phyloP scores from a whole-genome alignment of 2,888 invertebrate genomes.

The Drosophila paranaensis region DNA sequence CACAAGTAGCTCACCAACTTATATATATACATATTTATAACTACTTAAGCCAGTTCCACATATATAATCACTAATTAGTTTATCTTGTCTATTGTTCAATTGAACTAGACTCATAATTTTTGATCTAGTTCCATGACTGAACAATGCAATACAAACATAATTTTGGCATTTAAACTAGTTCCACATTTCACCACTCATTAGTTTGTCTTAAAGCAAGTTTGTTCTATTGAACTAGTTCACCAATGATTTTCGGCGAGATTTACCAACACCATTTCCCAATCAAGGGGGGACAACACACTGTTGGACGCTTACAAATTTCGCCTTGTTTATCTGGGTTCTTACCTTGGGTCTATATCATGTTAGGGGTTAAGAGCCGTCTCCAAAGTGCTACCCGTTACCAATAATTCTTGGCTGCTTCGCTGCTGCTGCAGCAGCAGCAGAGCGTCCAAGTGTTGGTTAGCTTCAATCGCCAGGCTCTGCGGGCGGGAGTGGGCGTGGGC shows the following conservation, averaged over 20 bases:
- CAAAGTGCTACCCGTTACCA: conserved; percentile 61
- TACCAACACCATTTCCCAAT: conserved; percentile 40
- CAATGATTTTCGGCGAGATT: conserved; percentile 28
- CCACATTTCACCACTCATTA: not conserved
- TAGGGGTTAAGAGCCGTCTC: conserved; percentile 43
- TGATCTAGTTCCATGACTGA: too few relatives aligned
- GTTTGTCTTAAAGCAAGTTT: not conserved
- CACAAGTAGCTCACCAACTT: not conserved
- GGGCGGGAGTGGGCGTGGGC: conserved; percentile 18
- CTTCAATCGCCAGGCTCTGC: conserved; percentile 20
- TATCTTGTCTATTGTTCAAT: not conserved
- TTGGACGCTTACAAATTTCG: conserved; percentile 23
- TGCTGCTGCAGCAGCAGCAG: conserved; percentile 64
- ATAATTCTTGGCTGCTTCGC: conserved; percentile 56
- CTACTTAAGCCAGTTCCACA: not conserved
- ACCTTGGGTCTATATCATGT: conserved; percentile 70
- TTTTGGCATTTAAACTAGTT: not conserved
- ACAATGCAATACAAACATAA: too few relatives aligned
- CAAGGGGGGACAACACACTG: conserved; percentile 22
- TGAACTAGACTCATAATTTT: not conserved
- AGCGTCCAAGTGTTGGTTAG: conserved; percentile 59
- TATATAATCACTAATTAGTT: not conserved
- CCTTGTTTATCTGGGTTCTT: conserved; percentile 30
- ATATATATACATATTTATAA: not conserved
- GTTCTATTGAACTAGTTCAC: conserved; percentile 8